These are phyloP conservation scores for Holocentrus rufus DNA, from an alignment of 2,797 vertebrate genomes.

Conservation along the genomic window DNA sequence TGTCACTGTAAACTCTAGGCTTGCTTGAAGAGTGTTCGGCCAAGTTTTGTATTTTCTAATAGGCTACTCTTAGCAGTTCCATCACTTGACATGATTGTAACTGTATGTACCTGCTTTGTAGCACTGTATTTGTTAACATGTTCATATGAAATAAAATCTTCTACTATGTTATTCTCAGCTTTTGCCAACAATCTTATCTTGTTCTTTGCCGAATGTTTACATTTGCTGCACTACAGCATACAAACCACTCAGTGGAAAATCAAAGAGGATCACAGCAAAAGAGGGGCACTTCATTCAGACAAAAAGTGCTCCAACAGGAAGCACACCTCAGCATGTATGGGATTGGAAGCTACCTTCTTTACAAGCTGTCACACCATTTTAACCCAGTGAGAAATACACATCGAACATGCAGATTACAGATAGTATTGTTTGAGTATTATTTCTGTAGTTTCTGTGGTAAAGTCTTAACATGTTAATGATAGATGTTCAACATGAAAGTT, in stretches of 20 bases:
- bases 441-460: background rate
- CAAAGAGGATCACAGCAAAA: conserved; percentile 57
- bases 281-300: conserved; percentile 32
- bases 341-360: conserved; percentile 15
- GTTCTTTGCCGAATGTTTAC: conserved; percentile 26
- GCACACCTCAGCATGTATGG: background rate
- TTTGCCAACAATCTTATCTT: conserved; percentile 41
- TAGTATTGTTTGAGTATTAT: background rate
- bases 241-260: conserved; percentile 34
- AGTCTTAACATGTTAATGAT: background rate
- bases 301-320: background rate
- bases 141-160: conserved; percentile 78
- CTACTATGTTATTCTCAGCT: conserved; percentile 61
- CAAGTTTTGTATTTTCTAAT: conserved; percentile 63
- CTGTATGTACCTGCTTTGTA: conserved; percentile 63
- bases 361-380: conserved; percentile 31
- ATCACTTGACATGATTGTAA: conserved; percentile 62
- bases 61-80: conserved; percentile 49
- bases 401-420: background rate
- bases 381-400: conserved; percentile 8
- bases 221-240: background rate
- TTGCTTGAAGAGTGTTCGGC: conserved; percentile 54
- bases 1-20: conserved; percentile 66
- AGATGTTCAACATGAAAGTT: conserved; percentile 12
- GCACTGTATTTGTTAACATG: conserved; percentile 70